Evolutionary conservation across 1,140 invertebrate species (phyloP).

Genomic region (Calephelis virginiensis): DNA sequence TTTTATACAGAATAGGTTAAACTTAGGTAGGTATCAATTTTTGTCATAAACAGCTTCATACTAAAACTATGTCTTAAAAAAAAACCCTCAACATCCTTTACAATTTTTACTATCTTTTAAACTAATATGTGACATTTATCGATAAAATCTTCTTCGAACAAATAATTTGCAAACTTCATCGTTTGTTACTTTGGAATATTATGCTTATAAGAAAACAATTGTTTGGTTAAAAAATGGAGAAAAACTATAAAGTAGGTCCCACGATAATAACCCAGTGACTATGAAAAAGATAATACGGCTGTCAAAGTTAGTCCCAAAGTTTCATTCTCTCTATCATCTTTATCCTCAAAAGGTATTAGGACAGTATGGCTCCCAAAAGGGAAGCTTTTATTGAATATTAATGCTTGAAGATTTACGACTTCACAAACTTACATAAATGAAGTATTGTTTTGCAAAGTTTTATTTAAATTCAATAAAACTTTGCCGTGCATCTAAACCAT

Average conservation of each 20-base stretch:
- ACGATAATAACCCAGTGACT: not conserved
- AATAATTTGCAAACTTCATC: too few relatives aligned
- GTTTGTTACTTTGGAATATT: too few relatives aligned
- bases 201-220: too few relatives aligned
- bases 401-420: constrained; percentile 23
- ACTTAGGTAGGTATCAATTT: too few relatives aligned
- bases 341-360: constrained; percentile 13
- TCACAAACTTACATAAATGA: constrained; percentile 20
- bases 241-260: not conserved
- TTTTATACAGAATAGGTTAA: too few relatives aligned
- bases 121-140: too few relatives aligned
- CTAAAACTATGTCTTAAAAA: too few relatives aligned
- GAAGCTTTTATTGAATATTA: constrained; percentile 27
- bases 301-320: not conserved
- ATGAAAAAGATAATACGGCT: not conserved
- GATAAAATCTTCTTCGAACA: too few relatives aligned
- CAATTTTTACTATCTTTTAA: too few relatives aligned
- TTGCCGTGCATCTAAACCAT: not conserved
- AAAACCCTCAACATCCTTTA: too few relatives aligned
- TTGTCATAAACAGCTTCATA: too few relatives aligned
- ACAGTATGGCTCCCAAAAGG: constrained; percentile 20
- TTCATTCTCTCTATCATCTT: constrained; percentile 11
- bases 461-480: not conserved
- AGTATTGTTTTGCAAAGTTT: constrained; percentile 2
- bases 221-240: too few relatives aligned